These are phyloP conservation scores for Drosophila malerkotliana DNA, from an alignment of 1,140 invertebrate genomes.

Conservation along the genomic window DNA sequence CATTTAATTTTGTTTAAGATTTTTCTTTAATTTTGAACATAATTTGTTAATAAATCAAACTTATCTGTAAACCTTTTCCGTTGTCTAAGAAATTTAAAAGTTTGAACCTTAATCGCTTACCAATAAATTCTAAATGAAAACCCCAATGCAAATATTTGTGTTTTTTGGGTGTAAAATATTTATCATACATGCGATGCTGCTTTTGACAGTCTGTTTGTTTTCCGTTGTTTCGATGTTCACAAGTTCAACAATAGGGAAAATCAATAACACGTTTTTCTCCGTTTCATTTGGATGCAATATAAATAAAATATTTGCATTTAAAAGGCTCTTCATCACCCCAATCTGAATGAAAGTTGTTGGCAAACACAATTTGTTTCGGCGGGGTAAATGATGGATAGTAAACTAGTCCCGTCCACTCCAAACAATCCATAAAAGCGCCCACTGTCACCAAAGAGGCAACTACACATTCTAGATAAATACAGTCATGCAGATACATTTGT, in stretches of 20 bases:
- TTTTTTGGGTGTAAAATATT: conserved; percentile 9
- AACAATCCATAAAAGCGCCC: conserved; percentile 16
- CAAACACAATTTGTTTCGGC: conserved; percentile 34
- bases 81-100: too few relatives aligned
- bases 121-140: neutral
- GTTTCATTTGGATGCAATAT: conserved; percentile 46
- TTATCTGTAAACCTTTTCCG: neutral
- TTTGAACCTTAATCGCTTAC: too few relatives aligned
- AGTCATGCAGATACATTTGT: conserved; percentile 27
- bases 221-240: conserved; percentile 16
- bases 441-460: conserved; percentile 24
- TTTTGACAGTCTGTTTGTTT: conserved; percentile 27
- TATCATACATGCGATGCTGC: conserved; percentile 6
- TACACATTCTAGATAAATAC: conserved; percentile 18
- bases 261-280: conserved; percentile 59
- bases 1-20: too few relatives aligned
- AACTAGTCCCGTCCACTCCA: conserved; percentile 2
- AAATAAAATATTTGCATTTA: conserved; percentile 69
- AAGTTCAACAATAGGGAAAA: conserved; percentile 44
- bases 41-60: neutral
- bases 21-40: neutral
- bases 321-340: conserved; percentile 48
- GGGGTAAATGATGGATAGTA: conserved; percentile 59
- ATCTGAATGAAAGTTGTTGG: conserved; percentile 23
- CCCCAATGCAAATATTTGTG: neutral